phyloP scores from a whole-genome alignment of 2,797 vertebrate species.

The Synanceia verrucosa region DNA sequence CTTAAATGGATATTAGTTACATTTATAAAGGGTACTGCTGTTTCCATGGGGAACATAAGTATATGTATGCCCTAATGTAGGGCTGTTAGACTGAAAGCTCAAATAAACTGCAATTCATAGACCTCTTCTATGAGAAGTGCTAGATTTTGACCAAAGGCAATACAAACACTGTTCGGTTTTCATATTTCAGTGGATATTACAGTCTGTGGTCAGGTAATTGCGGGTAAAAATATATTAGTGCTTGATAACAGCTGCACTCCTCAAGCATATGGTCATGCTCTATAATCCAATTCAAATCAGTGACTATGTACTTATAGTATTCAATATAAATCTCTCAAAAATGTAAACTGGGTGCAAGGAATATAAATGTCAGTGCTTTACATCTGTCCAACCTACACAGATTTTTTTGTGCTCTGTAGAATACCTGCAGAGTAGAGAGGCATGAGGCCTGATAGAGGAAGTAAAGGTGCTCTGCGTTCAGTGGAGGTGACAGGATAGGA shows the following conservation, averaged over 20 bases:
- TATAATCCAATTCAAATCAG: neutral
- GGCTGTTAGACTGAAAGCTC: neutral
- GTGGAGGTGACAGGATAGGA: conserved; percentile 83
- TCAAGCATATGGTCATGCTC: neutral
- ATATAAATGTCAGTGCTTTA: conserved; percentile 21
- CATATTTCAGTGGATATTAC: neutral
- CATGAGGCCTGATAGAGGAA: conserved; percentile 85
- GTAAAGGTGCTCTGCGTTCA: conserved; percentile 85
- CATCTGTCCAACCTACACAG: conserved; percentile 27
- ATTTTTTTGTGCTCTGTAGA: conserved; percentile 41
- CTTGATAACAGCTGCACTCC: neutral
- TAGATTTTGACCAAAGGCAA: neutral
- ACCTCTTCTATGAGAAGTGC: too few relatives aligned
- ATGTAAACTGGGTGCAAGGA: neutral
- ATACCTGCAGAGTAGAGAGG: conserved; percentile 80
- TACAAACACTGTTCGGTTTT: neutral
- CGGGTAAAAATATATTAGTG: neutral
- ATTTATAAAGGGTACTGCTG: neutral
- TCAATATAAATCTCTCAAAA: neutral
- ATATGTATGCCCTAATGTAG: neutral
- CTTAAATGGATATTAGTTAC: neutral
- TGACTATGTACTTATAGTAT: neutral
- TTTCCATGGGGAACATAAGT: too few relatives aligned
- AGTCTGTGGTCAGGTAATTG: neutral
- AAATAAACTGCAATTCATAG: neutral